phyloP scores from a whole-genome alignment of 1,140 invertebrate genomes.

The Lanistes nyassanus region DNA sequence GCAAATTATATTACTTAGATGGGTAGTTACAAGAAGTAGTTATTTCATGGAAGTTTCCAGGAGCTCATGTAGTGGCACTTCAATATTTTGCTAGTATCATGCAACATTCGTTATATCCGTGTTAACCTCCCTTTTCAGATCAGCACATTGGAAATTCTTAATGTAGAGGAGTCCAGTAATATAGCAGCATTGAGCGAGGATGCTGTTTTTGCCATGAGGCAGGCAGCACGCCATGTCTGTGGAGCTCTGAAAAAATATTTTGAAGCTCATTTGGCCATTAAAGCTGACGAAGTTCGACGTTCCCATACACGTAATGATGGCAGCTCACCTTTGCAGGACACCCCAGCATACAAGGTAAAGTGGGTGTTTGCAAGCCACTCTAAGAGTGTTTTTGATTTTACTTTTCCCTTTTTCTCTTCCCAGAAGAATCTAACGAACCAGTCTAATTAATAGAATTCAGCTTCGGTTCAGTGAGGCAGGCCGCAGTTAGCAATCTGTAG shows the following conservation, averaged over 20 bases:
- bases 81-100: neutral
- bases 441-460: no score
- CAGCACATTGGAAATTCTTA: constrained; percentile 83
- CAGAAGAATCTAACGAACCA: neutral
- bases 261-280: constrained; percentile 88
- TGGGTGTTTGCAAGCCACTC: constrained; percentile 6
- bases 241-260: constrained; percentile 90
- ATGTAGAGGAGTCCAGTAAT: constrained; percentile 64
- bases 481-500: neutral
- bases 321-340: constrained; percentile 57
- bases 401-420: neutral
- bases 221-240: constrained; percentile 92
- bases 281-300: constrained; percentile 83
- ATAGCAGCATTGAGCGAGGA: constrained; percentile 68
- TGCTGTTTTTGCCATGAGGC: constrained; percentile 85
- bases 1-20: neutral
- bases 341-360: constrained; percentile 66
- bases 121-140: constrained; percentile 63
- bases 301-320: constrained; percentile 68
- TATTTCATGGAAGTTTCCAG: neutral
- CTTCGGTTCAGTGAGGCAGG: no score
- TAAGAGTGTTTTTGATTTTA: neutral
- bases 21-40: neutral
- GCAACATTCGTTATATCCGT: neutral
- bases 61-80: neutral